phyloP scores from a whole-genome alignment of 2,888 invertebrate genomes.

The Mythimna vitellina region DNA sequence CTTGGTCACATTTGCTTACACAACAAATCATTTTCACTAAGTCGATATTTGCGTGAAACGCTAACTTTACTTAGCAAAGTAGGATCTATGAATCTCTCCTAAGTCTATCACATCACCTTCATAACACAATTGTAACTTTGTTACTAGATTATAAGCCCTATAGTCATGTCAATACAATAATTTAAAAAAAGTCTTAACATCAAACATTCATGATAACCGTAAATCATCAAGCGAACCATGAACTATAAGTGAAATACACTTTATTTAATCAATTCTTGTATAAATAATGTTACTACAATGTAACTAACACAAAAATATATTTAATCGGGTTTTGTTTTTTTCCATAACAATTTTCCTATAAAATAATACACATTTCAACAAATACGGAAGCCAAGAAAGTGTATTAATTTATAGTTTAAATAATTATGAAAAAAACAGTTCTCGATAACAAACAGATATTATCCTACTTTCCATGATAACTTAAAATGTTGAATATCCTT shows the following conservation, averaged over 20 bases:
- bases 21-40: background rate
- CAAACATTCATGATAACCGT: slow-evolving; percentile 12
- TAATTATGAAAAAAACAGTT: slow-evolving; percentile 40
- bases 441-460: slow-evolving; percentile 13
- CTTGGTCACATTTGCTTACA: background rate
- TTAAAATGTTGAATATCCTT: slow-evolving; percentile 9
- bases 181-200: slow-evolving; percentile 28
- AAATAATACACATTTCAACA: slow-evolving; percentile 18
- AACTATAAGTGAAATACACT: slow-evolving; percentile 29
- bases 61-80: background rate
- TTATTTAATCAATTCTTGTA: background rate
- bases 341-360: background rate
- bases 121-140: slow-evolving; percentile 46
- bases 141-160: slow-evolving; percentile 32
- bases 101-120: slow-evolving; percentile 1
- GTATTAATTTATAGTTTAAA: background rate
- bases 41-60: background rate
- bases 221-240: slow-evolving; percentile 39
- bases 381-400: slow-evolving; percentile 4
- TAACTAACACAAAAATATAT: slow-evolving; percentile 24
- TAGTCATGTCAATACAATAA: slow-evolving; percentile 39
- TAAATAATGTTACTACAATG: slow-evolving; percentile 4
- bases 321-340: slow-evolving; percentile 12
- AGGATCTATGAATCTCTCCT: background rate
- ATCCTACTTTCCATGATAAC: slow-evolving; percentile 9